Evolutionary conservation across 1,140 invertebrate species (phyloP), one percentile per base, ranked within the genome.

Genomic region (Drosophila nikananu): DNA sequence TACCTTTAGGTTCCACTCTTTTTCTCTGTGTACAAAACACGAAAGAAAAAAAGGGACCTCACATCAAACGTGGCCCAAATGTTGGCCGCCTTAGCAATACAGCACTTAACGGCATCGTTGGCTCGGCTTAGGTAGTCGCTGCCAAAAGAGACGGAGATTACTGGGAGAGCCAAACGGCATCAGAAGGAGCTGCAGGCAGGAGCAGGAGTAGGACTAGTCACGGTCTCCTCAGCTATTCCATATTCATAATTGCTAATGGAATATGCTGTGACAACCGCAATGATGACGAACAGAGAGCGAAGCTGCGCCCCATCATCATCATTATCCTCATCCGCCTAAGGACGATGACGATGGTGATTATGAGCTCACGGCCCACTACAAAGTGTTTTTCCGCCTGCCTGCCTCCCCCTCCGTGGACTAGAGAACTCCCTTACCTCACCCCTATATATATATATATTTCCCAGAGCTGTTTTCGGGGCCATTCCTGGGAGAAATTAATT

Each of bases 181-280:
- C 35, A 32, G 64, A 32, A 51, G 48, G 21, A 37, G 55, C n/a
- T 49, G 62, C 32, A 21, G 73, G 23, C n/a, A 6, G 30, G 72
- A 21, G 19, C 19, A 21, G 42, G 5, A 46, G 12, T n/a, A 52
- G 51, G 30, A 73, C 70, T 89, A 87, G 86, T 80, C 80, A 83
- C 67, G 80, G 79, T 73, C 77, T 72, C 71, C 55, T 77, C 12
- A 64, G 78, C 80, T 68, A 71, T 71, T 87, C 80, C 87, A 91
- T 86, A 92, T 89, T 92, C 91, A 91, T 92, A 92, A 92, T 92
- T 92, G 87, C 91, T 92, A 92, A 92, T 92, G 87, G 91, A 92
- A 92, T 92, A 92, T 92, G 91, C 91, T 83, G 65, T 59, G 84
- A 71, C 77, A 81, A 78, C 60, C 78, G 63, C 83, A 63, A 73